Evolutionary conservation across 1,140 invertebrate genomes (phyloP).

Genomic region (Lepeophtheirus salmonis): DNA sequence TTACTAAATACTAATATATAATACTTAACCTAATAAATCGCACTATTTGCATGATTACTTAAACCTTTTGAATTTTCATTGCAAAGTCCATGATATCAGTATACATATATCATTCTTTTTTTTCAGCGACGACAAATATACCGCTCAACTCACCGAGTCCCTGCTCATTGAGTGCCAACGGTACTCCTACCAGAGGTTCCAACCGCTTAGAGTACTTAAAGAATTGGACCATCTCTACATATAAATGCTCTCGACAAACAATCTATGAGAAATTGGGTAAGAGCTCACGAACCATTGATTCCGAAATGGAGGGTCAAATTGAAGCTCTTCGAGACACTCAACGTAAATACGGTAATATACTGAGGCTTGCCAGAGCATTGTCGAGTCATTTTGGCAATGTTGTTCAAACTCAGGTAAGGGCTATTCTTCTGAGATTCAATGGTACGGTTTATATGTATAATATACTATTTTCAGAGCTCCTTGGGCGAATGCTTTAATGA

Average conservation of each 20-base stretch:
- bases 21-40: background rate
- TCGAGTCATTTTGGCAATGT: conserved; percentile 73
- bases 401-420: conserved; percentile 51
- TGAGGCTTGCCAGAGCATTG: conserved; percentile 59
- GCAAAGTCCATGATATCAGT: background rate
- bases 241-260: conserved; percentile 85
- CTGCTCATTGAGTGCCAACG: background rate
- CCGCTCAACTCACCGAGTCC: conserved; percentile 7
- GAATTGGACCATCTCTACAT: conserved; percentile 90
- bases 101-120: background rate
- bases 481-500: conserved; percentile 83
- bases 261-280: conserved; percentile 70
- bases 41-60: background rate
- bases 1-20: background rate
- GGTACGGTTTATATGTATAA: background rate
- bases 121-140: background rate
- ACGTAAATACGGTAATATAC: conserved; percentile 69
- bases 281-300: conserved; percentile 32
- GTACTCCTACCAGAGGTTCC: background rate
- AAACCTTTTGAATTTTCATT: background rate
- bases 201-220: conserved; percentile 54
- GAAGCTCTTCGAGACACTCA: conserved; percentile 80
- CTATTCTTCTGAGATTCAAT: conserved; percentile 7
- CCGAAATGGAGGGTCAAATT: conserved; percentile 77
- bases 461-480: conserved; percentile 35